Evolutionary conservation across 1,140 invertebrate genomes (phyloP).

Genomic region (Camponotus vicinus): DNA sequence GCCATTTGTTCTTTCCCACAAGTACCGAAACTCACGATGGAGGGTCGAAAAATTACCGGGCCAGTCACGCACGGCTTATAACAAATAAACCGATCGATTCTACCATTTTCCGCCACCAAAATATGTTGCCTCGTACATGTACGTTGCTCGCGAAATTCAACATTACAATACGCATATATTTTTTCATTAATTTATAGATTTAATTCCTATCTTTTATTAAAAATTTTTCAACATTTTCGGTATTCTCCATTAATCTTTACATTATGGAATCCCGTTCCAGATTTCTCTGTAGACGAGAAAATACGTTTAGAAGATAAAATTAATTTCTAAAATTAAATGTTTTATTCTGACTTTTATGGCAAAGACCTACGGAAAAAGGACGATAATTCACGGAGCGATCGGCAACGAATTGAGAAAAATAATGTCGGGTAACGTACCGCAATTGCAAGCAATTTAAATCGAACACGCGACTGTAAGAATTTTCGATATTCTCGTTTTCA

Average conservation of each 20-base stretch:
- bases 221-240: neutral
- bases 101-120: neutral
- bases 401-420: neutral
- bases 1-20: conserved; percentile 37
- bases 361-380: neutral
- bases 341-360: neutral
- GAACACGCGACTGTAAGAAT: conserved; percentile 4
- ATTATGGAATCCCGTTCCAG: neutral
- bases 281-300: neutral
- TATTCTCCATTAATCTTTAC: neutral
- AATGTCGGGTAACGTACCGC: neutral
- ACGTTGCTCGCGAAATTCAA: neutral
- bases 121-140: neutral
- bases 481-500: conserved; percentile 29
- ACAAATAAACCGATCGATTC: neutral
- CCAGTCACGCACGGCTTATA: neutral
- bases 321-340: neutral
- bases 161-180: neutral
- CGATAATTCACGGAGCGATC: neutral
- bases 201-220: neutral
- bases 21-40: conserved; percentile 2
- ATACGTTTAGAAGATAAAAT: too few species aligned
- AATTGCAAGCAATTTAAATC: neutral
- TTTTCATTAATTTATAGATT: neutral
- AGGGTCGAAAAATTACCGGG: conserved; percentile 16